Evolutionary conservation across 2,113 vertebrate genomes (phyloP), one percentile per base, ranked within the genome.

Genomic region (Pagrus major): DNA sequence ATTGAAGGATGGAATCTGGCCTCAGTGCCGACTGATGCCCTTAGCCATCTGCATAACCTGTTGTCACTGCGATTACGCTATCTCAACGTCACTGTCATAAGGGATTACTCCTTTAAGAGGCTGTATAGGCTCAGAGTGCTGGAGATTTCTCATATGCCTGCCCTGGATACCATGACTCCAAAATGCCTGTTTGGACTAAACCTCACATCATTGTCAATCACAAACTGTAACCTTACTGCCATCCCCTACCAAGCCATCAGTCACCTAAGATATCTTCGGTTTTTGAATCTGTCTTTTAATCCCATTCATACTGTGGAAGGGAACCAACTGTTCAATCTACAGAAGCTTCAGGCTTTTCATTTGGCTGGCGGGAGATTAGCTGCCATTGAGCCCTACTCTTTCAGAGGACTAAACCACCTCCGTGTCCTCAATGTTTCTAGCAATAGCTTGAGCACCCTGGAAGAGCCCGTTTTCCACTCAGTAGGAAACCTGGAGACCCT

Each of bases 401-500:
- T 99, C 85, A 94, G 96, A 0, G 98, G 98, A 78, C 96, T 99
- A 76, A 98, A 97, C 92, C 96, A 99, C 87, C 95, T 99, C 81
- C 95, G 96, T 3, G 95, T 99, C 79, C 96, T 99, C 86, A 99
- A 99, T 0, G 96, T 99, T 66, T 99, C 98, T 0, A 93, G 96
- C 89, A 99, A 99, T 88, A 92, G 94, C 83, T 93, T 99, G 92
- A 96, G 92, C 93, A 98, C 97, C 1, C 93, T 99, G 87, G 98
- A 99, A 88, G 98, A 99, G 89, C 97, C 96, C 0, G 96, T 96
- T 51, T 99, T 99, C 92, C 98, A 99, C 88, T 99, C 98, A 0
- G 97, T 99, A 66, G 98, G 98, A 61, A 99, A 99, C 91, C 94
- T 99, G 88, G 98, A 99, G 94, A 99, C 97, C 0, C 94, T 99